Percentiles rank a stretch among this genome's conserved stretches.
Conservation (phyloP, 2,888 invertebrate species). For the Salticus scenicus region DNA sequence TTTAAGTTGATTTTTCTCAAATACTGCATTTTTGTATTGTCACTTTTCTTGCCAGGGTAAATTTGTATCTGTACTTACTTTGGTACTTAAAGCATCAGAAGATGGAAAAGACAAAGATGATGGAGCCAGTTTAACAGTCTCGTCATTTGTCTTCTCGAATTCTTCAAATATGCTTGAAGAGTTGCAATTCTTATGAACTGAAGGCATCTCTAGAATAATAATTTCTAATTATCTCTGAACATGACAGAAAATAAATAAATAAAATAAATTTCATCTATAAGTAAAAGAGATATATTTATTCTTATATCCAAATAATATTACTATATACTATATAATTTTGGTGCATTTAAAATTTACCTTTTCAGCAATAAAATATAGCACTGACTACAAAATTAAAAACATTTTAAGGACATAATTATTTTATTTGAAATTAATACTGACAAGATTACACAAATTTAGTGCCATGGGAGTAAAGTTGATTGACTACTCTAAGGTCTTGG, state of each 20-base stretch:
- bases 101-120: neutral
- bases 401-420: too few species aligned
- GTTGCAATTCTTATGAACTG: neutral
- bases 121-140: neutral
- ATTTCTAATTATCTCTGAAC: too few species aligned
- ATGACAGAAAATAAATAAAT: neutral
- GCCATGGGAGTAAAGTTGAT: too few species aligned
- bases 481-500: too few species aligned
- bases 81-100: neutral
- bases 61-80: too few species aligned
- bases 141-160: neutral
- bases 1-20: too few species aligned
- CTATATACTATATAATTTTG: neutral
- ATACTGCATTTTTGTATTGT: too few species aligned
- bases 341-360: neutral
- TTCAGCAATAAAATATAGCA: too few species aligned
- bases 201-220: neutral
- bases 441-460: too few species aligned
- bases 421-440: too few species aligned
- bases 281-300: neutral
- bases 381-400: too few species aligned
- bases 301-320: neutral
- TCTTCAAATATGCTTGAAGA: neutral
- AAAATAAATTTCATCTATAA: neutral
- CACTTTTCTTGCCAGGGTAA: too few species aligned